Evolutionary conservation across 1,140 invertebrate species (phyloP), one percentile per base, ranked within the genome.

Genomic region (Ridgeia piscesae): DNA sequence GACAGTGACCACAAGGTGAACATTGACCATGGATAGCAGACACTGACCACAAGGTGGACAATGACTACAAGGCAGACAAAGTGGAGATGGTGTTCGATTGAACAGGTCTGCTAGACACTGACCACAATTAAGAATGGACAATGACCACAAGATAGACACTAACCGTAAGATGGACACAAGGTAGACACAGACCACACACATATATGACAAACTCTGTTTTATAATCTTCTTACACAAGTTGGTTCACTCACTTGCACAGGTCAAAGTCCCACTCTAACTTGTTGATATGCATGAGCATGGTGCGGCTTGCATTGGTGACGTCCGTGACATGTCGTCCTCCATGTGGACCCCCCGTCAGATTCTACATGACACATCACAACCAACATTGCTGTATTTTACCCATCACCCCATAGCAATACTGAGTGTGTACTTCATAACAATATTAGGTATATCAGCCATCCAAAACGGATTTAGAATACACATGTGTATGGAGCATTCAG

Each of bases 261-360:
- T 97, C 97, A 77, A 97, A 96, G 96, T 99, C 98, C 99, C 99
- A 99, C 93, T 98, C 96, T 77, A 99, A 96, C 21, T 97, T 98
- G 92, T 97, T 97, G 77, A 99, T 96, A 95, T 99, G 99, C 98
- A 99, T 99, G 0, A 99, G 96, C 97, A 99, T 98, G 0, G 99
- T 99, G 92, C 99, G 97, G 89, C 98, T 99, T 0, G 99, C 99
- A 96, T 99, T 99, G 17, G 99, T 99, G 0, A 99, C 98, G 96
- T 99, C 99, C 0, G 99, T 99, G 9, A 98, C 96, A 95, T 99
- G 98, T n/a, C 98, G 95, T 2, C 98, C 98, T 91, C 97, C 97
- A 89, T 97, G 96, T 92, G 96, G 96, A 1, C 98, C 98, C 35
- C 98, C 98, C 35, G 98, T 99, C 92, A 99, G 96, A 95, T 99